Evolutionary conservation across 2,888 invertebrate genomes (phyloP), one percentile per base, ranked within the genome.

Genomic region (Eilema griseolum): DNA sequence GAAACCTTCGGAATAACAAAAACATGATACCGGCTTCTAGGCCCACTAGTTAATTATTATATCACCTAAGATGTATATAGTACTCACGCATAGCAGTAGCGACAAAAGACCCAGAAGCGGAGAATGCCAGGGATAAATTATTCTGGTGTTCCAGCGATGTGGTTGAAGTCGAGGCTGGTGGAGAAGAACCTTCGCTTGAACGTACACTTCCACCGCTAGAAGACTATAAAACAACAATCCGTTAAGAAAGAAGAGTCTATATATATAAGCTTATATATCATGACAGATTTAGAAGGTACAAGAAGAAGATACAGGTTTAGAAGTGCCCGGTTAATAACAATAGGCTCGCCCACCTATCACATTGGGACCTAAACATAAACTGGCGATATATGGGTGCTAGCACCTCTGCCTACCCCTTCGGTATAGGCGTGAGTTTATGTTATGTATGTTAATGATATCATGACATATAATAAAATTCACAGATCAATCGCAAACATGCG

Each of bases 71-170:
- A n/a, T 37, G 33, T 57, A 61, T 31, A n/a, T 12, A 31, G 26
- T 59, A 90, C 92, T 91, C 77, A 93, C 94, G 86, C 79, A 93
- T 83, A 46, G 90, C 85, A 63, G 89, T 89, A 57, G 93, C 88
- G 62, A 95, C 91, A 75, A 94, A 95, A 0, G 94, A 94, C 4
- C 94, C 94, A 0, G 94, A 93, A 1, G 94, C 93, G 1, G 95
- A 93, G 85, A 95, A 94, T 0, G 95, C 93, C 16, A 94, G 84
- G 0, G 94, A 93, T 64, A 95, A 87, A 74, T 95, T 95, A 77
- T 93, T 93, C 61, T 81, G 81, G 88, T 94, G 92, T 66, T 96
- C 96, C 4, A 96, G 88, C 0, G 96, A 94, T 0, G 96, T 93
- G 41, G 95, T 90, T 3, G 95, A 96, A 0, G 95, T 93, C 8